Conservation (phyloP, 2,113 vertebrate genomes). For the Rhizomys pruinosus region DNA sequence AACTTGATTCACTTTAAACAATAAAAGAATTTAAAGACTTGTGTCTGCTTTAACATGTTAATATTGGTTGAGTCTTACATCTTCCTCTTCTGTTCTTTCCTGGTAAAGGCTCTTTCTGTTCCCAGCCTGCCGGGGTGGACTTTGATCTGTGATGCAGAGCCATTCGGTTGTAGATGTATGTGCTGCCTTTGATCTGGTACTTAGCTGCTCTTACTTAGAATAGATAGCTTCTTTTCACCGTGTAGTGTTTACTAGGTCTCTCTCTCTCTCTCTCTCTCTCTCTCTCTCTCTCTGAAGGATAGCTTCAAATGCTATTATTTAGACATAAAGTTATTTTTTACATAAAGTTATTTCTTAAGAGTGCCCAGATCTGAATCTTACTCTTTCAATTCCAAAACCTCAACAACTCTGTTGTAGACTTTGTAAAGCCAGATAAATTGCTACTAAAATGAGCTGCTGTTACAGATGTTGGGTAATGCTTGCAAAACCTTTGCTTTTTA, state of each 20-base stretch:
- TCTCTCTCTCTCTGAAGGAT: slow-evolving; percentile 70
- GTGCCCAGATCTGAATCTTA: slow-evolving; percentile 65
- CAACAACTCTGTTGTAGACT: slow-evolving; percentile 45
- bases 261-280: slow-evolving; percentile 64
- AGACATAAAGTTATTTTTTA: slow-evolving; percentile 73
- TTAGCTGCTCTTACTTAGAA: slow-evolving; percentile 82
- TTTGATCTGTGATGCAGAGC: slow-evolving; percentile 77
- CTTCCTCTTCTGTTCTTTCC: slow-evolving; percentile 61
- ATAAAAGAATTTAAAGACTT: slow-evolving; percentile 77
- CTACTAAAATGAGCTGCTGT: slow-evolving; percentile 54
- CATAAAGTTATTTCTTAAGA: slow-evolving; percentile 72
- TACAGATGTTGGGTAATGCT: slow-evolving; percentile 61
- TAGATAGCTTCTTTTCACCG: slow-evolving; percentile 83
- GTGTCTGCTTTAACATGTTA: slow-evolving; percentile 69
- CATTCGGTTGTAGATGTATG: slow-evolving; percentile 77
- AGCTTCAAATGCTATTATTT: slow-evolving; percentile 80
- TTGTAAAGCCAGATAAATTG: slow-evolving; percentile 54
- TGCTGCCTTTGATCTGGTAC: slow-evolving; percentile 82
- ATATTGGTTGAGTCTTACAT: slow-evolving; percentile 58
- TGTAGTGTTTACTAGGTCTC: slow-evolving; percentile 77
- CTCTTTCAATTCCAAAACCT: slow-evolving; percentile 67
- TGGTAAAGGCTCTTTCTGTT: slow-evolving; percentile 62
- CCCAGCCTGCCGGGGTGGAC: slow-evolving; percentile 40
- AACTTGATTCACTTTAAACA: slow-evolving; percentile 60
- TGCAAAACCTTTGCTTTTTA: slow-evolving; percentile 63